A percentile compares a stretch with the other conserved stretches of the same genome.
Conservation (phyloP, 2,797 vertebrate genomes). For the Sebastes taczanowskii region DNA sequence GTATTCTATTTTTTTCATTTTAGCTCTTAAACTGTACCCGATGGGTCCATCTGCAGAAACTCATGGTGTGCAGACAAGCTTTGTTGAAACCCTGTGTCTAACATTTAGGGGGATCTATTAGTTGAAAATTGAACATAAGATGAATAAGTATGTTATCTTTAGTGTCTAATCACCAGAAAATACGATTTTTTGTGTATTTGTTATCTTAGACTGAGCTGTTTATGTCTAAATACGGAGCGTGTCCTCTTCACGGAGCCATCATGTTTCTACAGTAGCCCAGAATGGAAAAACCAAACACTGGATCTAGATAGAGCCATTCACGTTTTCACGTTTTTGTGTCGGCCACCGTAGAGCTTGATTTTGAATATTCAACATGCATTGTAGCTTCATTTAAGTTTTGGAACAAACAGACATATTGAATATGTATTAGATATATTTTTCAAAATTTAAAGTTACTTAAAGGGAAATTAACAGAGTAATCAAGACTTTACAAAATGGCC, state of each 20-base stretch:
- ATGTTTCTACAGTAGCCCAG: too few species aligned
- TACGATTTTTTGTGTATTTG: fast-evolving
- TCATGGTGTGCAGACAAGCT: not conserved
- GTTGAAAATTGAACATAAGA: too few species aligned
- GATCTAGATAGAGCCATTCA: too few species aligned
- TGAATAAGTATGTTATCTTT: too few species aligned
- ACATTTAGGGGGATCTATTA: too few species aligned
- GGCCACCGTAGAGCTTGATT: not conserved
- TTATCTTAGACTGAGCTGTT: too few species aligned
- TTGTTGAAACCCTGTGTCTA: not conserved
- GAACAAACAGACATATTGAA: not conserved
- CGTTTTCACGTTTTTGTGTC: too few species aligned
- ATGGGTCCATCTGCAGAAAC: not conserved
- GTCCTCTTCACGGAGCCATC: too few species aligned
- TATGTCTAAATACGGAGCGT: too few species aligned
- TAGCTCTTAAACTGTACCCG: not conserved
- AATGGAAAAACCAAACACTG: too few species aligned
- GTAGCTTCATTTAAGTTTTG: not conserved
- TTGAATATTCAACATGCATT: not conserved
- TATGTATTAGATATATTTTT: not conserved
- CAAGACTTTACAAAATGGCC: not conserved
- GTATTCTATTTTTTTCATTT: not conserved
- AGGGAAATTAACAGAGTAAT: not conserved
- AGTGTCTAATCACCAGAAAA: too few species aligned
- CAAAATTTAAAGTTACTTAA: not conserved